Percentiles rank a stretch among this genome's conserved stretches.
Conservation (phyloP, 2,888 invertebrate genomes). For the Caenorhabditis sp. region DNA sequence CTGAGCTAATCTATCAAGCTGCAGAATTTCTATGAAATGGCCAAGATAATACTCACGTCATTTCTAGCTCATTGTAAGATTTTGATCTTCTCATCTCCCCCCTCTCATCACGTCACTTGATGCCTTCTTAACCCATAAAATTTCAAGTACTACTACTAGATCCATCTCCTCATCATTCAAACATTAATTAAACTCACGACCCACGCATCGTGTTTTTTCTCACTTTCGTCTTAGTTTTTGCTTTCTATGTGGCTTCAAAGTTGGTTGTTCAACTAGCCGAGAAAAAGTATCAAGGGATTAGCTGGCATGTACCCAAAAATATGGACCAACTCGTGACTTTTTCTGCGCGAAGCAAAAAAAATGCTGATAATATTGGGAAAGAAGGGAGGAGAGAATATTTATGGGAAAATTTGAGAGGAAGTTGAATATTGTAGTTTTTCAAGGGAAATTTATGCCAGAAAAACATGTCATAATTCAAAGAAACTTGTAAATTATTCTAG, state of each 20-base stretch:
- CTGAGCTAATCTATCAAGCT: no score
- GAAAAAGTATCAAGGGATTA: not conserved
- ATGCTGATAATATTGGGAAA: no score
- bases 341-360: not conserved
- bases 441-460: no score
- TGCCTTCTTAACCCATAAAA: not conserved
- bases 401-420: not conserved
- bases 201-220: not conserved
- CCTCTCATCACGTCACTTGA: no score
- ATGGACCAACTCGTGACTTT: not conserved
- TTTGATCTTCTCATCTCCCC: no score
- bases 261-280: not conserved
- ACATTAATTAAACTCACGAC: not conserved
- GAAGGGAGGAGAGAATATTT: not conserved
- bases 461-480: no score
- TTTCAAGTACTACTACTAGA: not conserved
- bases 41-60: no score
- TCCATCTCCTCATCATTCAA: not conserved
- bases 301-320: not conserved
- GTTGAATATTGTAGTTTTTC: no score
- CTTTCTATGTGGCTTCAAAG: not conserved
- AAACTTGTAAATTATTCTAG: no score
- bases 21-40: no score
- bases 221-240: no score
- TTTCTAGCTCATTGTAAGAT: no score